A percentile compares a stretch with the other conserved stretches of the same genome.
Evolutionary conservation across 2,888 invertebrate genomes (phyloP).

Genomic region (Taenaris catops): DNA sequence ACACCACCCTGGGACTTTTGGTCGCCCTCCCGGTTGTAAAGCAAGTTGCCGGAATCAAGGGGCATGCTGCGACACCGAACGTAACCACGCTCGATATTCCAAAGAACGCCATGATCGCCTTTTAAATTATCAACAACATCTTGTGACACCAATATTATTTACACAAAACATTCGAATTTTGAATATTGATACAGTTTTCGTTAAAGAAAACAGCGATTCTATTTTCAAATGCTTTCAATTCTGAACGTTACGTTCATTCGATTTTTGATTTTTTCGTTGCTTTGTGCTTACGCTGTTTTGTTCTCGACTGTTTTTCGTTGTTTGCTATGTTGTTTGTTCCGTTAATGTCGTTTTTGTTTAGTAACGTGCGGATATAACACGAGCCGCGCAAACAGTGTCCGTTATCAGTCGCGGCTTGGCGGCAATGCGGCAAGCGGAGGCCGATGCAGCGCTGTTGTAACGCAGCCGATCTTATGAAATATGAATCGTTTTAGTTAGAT

Average conservation of each 20-base stretch:
- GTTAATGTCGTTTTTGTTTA: conserved; percentile 21
- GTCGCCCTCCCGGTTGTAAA: too few species aligned
- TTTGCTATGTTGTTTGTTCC: conserved; percentile 5
- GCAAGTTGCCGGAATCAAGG: too few species aligned
- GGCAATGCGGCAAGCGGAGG: conserved; percentile 3
- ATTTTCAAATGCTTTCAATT: too few species aligned
- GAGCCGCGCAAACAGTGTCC: conserved; percentile 30
- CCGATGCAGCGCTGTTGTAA: conserved; percentile 36
- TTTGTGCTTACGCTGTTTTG: too few species aligned
- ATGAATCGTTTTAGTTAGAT: conserved; percentile 67
- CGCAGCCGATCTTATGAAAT: conserved; percentile 59
- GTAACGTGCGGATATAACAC: conserved; percentile 37
- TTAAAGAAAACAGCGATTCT: too few species aligned
- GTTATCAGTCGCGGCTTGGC: conserved; percentile 19
- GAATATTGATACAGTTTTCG: too few species aligned
- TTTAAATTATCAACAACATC: conserved; percentile 6
- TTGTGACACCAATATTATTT: too few species aligned
- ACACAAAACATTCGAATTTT: too few species aligned
- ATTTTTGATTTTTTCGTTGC: too few species aligned
- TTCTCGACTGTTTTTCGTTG: neutral
- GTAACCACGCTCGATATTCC: conserved; percentile 45
- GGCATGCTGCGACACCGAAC: conserved; percentile 66
- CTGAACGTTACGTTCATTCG: too few species aligned
- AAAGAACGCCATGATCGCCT: conserved; percentile 32
- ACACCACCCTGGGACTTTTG: too few species aligned